Conservation (phyloP, 2,888 invertebrate genomes). For the Agonopterix subpropinquella region DNA sequence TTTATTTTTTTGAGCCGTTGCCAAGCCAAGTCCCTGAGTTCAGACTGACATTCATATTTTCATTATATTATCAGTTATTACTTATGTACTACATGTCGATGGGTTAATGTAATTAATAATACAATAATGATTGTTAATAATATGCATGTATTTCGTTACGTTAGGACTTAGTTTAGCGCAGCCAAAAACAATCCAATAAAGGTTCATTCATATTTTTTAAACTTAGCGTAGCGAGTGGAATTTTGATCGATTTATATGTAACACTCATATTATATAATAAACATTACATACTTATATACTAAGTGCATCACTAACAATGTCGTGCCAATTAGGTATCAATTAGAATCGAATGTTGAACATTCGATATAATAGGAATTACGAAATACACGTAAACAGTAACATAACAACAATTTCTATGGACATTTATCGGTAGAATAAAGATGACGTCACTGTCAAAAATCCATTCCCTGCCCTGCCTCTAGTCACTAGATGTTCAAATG, state of each 20-base stretch:
- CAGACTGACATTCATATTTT: too few relatives aligned
- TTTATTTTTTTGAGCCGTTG: too few relatives aligned
- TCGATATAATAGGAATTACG: too few relatives aligned
- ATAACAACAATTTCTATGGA: too few relatives aligned
- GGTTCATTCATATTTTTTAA: conserved; percentile 17
- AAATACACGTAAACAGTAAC: too few relatives aligned
- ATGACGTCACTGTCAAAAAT: neutral
- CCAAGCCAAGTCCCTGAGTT: too few relatives aligned
- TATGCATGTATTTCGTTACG: conserved; percentile 36
- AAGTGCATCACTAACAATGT: conserved; percentile 38
- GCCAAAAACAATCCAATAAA: conserved; percentile 22
- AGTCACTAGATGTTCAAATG: neutral
- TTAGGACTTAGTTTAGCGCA: conserved; percentile 30
- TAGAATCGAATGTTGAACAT: too few relatives aligned
- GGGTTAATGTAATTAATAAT: too few relatives aligned
- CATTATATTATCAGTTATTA: too few relatives aligned
- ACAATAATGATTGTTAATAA: conserved; percentile 7
- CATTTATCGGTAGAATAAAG: too few relatives aligned
- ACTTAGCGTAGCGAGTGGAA: conserved; percentile 29
- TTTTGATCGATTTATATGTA: conserved; percentile 28
- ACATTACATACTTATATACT: conserved; percentile 14
- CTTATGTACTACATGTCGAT: too few relatives aligned
- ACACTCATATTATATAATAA: conserved; percentile 26
- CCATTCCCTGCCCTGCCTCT: neutral
- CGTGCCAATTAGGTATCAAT: conserved; percentile 16